phyloP scores from a whole-genome alignment of 2,797 vertebrate species.

The Cheracebus regulus region DNA sequence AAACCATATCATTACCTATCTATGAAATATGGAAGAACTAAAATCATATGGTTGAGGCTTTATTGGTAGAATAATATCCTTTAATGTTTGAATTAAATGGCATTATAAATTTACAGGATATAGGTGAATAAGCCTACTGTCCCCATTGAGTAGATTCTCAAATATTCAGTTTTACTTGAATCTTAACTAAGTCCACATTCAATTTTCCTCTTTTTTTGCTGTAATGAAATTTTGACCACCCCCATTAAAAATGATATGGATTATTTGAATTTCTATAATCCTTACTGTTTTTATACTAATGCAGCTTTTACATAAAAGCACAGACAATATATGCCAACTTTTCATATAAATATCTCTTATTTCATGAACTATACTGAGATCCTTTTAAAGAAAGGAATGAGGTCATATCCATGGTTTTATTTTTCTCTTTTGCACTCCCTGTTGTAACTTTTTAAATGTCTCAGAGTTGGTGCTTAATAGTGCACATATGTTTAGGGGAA shows the following conservation, averaged over 20 bases:
- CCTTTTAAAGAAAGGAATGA: neutral
- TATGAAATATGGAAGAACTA: neutral
- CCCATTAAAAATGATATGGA: neutral
- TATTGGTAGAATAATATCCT: neutral
- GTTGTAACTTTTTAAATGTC: neutral
- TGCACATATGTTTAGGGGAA: neutral
- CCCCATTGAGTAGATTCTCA: neutral
- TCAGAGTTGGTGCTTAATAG: neutral
- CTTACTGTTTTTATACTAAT: neutral
- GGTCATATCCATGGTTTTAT: neutral
- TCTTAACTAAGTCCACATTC: neutral
- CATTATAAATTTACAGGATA: neutral
- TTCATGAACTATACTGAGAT: neutral
- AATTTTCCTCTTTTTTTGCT: neutral
- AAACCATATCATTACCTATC: neutral
- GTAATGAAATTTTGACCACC: neutral
- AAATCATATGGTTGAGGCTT: neutral
- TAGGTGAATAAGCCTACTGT: neutral
- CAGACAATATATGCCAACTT: neutral
- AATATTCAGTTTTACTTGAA: neutral
- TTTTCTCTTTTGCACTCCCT: neutral
- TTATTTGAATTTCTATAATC: neutral
- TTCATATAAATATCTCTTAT: neutral
- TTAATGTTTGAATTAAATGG: neutral
- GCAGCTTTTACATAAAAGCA: neutral